Percentiles rank a stretch among this genome's conserved stretches.
These are phyloP conservation scores for Contarinia nasturtii DNA, from an alignment of 1,140 invertebrate species.

Conservation along the genomic window DNA sequence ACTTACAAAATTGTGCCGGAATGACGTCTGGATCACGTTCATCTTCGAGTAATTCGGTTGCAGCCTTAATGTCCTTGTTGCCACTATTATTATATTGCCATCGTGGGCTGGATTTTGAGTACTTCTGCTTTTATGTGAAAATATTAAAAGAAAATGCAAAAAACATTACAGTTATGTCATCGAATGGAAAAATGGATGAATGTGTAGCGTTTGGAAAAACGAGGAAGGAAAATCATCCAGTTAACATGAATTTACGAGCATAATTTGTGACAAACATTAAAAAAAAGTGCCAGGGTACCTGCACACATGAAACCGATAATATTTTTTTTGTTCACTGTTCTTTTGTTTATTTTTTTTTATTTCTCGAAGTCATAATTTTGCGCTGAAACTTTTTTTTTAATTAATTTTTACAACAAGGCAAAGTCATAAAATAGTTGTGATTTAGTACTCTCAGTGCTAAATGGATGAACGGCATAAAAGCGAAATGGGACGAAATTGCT, in stretches of 20 bases:
- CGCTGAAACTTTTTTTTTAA: no score
- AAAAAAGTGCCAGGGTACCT: neutral
- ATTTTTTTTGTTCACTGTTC: neutral
- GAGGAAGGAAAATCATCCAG: neutral
- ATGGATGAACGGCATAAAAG: no score
- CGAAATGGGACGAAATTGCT: no score
- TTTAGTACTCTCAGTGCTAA: no score
- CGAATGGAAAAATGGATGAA: neutral
- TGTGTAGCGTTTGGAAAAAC: neutral
- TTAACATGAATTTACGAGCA: neutral
- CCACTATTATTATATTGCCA: conserved; percentile 23
- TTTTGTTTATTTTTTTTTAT: no score
- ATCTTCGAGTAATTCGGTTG: conserved; percentile 24
- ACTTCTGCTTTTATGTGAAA: neutral
- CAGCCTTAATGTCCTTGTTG: conserved; percentile 12
- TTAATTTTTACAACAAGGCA: no score
- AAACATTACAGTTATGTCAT: conserved; percentile 1
- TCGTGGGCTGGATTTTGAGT: conserved; percentile 5
- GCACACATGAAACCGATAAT: neutral
- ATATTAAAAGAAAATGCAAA: neutral
- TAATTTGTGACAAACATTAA: no score
- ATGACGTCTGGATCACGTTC: conserved; percentile 54
- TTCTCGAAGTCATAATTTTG: no score
- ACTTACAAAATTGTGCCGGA: conserved; percentile 48
- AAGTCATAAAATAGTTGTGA: no score